Evolutionary conservation across 2,797 vertebrate genomes (phyloP).

Genomic region (Eremophila alpestris): DNA sequence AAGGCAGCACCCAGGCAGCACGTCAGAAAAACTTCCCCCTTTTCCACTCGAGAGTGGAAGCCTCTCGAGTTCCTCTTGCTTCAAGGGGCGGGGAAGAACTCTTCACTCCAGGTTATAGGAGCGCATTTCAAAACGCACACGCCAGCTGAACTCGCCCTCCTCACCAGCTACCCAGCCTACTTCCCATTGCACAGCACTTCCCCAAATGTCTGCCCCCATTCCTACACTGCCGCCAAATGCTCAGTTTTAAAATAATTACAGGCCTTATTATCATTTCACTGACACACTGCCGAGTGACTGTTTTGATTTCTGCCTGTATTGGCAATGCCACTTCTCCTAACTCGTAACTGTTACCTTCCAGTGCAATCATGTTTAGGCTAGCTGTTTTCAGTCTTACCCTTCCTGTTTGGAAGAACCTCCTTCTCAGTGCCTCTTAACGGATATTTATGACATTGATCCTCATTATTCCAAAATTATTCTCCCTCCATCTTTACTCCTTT

Average conservation of each 20-base stretch:
- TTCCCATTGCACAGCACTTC: background rate
- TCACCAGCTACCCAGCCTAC: accelerated
- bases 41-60: too few species aligned
- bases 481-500: background rate
- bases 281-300: background rate
- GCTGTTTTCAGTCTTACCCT: background rate
- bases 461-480: background rate
- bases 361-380: background rate
- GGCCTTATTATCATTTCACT: background rate
- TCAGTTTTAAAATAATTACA: background rate
- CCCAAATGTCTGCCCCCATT: background rate
- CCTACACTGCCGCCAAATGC: background rate
- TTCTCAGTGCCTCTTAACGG: background rate
- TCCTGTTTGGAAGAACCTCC: background rate
- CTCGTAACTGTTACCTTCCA: background rate
- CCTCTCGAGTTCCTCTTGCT: background rate
- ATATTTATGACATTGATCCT: background rate
- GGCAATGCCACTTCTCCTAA: background rate
- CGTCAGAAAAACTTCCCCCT: accelerated
- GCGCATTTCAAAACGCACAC: accelerated
- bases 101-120: background rate
- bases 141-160: accelerated
- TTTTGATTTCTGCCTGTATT: background rate
- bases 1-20: too few species aligned
- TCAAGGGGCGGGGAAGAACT: too few species aligned